phyloP scores from a whole-genome alignment of 2,888 invertebrate genomes.

The Parapristionchus giblindavisi region DNA sequence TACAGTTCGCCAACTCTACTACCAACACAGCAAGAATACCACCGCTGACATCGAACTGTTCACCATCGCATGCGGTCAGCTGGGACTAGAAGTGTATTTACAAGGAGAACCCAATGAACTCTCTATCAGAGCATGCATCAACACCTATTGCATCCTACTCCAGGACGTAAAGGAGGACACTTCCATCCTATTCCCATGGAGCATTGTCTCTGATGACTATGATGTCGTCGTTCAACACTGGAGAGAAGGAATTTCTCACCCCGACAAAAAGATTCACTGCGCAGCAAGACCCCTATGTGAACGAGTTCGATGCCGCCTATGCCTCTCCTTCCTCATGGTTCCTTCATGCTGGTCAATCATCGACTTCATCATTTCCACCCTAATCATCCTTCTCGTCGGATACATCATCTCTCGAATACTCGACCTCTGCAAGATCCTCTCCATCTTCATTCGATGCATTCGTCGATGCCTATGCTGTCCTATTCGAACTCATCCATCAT shows the following conservation, averaged over 20 bases:
- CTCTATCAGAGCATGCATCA: too few relatives aligned
- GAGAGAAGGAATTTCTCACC: not conserved
- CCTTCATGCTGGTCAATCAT: slow-evolving; percentile 1
- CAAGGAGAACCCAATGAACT: not conserved
- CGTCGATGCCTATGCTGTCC: not conserved
- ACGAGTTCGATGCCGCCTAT: not conserved
- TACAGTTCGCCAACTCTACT: slow-evolving; percentile 4
- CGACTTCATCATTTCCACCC: not conserved
- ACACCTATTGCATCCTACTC: too few relatives aligned
- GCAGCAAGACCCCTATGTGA: not conserved
- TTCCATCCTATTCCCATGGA: not conserved
- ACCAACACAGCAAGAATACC: too few relatives aligned
- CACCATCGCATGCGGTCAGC: too few relatives aligned
- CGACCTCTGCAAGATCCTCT: not conserved
- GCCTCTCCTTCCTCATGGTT: not conserved
- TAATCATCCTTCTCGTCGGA: not conserved
- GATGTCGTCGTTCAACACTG: not conserved
- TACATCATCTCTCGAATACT: not conserved
- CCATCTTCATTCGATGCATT: not conserved
- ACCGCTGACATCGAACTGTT: too few relatives aligned
- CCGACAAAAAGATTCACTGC: not conserved
- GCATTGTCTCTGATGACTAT: not conserved
- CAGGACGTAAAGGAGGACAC: too few relatives aligned
- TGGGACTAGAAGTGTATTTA: not conserved
- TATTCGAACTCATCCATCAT: too few relatives aligned